phyloP scores from a whole-genome alignment of 2,113 vertebrate species.

The Petrocephalus zakoni region DNA sequence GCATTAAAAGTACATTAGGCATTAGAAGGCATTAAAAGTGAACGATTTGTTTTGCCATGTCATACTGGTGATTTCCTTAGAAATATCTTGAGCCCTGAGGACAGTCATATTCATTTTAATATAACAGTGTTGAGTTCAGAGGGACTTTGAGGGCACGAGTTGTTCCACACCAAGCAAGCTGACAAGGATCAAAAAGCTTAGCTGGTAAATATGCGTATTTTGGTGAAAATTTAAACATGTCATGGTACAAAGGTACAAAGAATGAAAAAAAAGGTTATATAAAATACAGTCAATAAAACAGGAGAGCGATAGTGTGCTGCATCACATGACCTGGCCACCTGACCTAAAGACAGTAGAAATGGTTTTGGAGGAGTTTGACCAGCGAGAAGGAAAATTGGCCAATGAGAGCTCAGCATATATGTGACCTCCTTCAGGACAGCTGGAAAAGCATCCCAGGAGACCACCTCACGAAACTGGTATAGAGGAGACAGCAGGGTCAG shows the following conservation, averaged over 20 bases:
- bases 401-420: not conserved
- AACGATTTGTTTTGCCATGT: constrained; percentile 12
- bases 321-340: not conserved
- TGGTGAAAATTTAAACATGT: not conserved
- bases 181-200: not conserved
- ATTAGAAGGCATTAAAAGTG: constrained; percentile 8
- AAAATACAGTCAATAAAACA: not conserved
- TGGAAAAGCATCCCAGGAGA: too few species aligned
- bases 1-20: constrained; percentile 2
- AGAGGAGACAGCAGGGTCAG: not conserved
- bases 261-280: not conserved
- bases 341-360: not conserved
- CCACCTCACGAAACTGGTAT: not conserved
- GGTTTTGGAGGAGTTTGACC: not conserved
- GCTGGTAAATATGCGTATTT: not conserved
- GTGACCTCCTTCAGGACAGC: too few species aligned
- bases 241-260: not conserved
- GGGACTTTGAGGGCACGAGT: not conserved
- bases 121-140: not conserved
- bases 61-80: not conserved
- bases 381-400: not conserved
- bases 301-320: not conserved
- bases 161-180: not conserved
- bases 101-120: not conserved
- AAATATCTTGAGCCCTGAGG: not conserved